Evolutionary conservation across 2,797 vertebrate species (phyloP).

Genomic region (Alosa sapidissima): DNA sequence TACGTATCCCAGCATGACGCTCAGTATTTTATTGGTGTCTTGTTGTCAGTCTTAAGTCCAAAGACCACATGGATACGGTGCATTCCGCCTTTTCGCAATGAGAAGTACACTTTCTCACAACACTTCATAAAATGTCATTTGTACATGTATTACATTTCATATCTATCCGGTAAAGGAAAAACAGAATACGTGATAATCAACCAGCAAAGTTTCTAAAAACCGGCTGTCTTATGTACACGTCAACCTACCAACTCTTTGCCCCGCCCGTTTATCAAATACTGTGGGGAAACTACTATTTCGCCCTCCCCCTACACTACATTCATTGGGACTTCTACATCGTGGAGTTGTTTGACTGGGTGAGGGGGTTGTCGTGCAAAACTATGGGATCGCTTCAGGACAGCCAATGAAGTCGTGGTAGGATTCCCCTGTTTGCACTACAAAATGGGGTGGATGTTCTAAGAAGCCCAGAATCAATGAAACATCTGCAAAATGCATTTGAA

Average conservation of each 20-base stretch:
- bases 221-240: conserved; percentile 76
- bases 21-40: not conserved
- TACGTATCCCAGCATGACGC: not conserved
- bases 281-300: conserved; percentile 42
- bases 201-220: not conserved
- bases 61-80: conserved; percentile 25
- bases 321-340: conserved; percentile 52
- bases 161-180: not conserved
- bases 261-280: conserved; percentile 58
- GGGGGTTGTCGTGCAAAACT: conserved; percentile 35
- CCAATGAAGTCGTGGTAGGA: conserved; percentile 52
- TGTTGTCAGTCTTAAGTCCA: conserved; percentile 37
- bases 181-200: not conserved
- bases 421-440: conserved; percentile 33
- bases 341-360: conserved; percentile 57
- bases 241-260: conserved; percentile 68
- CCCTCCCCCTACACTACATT: conserved; percentile 45
- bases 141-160: not conserved
- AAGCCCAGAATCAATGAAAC: not conserved
- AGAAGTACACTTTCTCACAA: not conserved
- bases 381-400: conserved; percentile 43
- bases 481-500: not conserved
- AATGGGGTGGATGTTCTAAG: not conserved
- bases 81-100: not conserved
- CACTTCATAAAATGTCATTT: not conserved